phyloP scores from a whole-genome alignment of 2,113 vertebrate genomes.

The Semnornis frantzii region DNA sequence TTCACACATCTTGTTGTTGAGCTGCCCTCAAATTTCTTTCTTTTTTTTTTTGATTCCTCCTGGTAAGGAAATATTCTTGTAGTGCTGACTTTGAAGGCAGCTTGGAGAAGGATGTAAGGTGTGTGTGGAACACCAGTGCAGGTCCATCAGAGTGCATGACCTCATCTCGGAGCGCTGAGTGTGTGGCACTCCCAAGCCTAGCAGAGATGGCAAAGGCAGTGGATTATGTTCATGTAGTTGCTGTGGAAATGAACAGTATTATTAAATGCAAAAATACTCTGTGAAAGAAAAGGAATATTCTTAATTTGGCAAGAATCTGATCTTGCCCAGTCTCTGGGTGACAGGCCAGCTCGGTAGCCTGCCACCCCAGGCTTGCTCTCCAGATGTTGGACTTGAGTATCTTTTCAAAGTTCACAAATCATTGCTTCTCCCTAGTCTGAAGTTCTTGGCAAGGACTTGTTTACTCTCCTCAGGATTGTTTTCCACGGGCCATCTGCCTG shows the following conservation, averaged over 20 bases:
- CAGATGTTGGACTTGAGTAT: conserved; percentile 29
- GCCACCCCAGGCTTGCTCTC: background rate
- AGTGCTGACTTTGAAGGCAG: background rate
- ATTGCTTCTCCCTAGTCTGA: background rate
- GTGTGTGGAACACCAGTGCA: background rate
- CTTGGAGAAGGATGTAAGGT: background rate
- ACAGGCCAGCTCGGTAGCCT: background rate
- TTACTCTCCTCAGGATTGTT: conserved; percentile 62
- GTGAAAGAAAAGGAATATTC: background rate
- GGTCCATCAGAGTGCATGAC: background rate
- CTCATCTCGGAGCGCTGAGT: background rate
- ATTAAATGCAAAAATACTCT: background rate
- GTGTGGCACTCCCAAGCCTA: background rate
- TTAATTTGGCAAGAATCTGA: background rate
- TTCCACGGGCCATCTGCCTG: conserved; percentile 64
- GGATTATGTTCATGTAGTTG: background rate
- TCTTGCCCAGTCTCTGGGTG: background rate
- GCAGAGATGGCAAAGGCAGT: background rate
- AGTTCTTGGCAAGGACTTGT: conserved; percentile 58
- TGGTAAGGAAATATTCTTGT: background rate
- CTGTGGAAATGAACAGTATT: background rate
- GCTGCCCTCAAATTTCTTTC: background rate
- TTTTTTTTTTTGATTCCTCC: background rate
- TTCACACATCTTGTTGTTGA: background rate
- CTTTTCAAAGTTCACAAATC: conserved; percentile 13